Base-by-base conservation (phyloP, 2,113 vertebrate genomes). In the Cephalopholis sonnerati region DNA sequence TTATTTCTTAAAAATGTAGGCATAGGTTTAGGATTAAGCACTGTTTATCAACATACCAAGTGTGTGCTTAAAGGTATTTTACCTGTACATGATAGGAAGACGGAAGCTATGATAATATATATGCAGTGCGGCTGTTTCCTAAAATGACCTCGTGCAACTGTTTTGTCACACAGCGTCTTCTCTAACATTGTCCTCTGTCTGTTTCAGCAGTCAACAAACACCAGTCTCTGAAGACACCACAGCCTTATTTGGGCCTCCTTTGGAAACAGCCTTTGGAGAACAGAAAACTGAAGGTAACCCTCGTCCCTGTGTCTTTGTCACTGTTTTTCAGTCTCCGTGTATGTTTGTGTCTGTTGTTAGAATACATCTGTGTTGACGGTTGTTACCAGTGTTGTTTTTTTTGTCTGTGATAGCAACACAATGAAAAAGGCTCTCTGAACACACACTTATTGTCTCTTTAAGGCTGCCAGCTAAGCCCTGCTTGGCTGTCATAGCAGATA, bases 181-280 rank as follows among this genome's bases (percentile, higher is more conserved):
- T 55, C 2, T 54, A 3, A 27, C 71, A 12, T 53, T 79, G 25
- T 79, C 10, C 6, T 74, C 36, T 71, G 12, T 77, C 7, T 79
- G 57, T 41, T 62, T 17, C 77, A 92, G 83, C 94, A 97, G 95
- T 94, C 97, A 94, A 93, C 96, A 90, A 74, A 81, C 90, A 73
- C 81, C 95, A 15, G 63, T 93, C 51, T 79, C 89, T 18, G 97
- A 98, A 61, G 97, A 99, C 57, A 83, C 96, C 0, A 84, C 93
- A 0, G 94, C 94, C 3, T 96, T 99, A 89, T 99, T 99, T 25
- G 98, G 98, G 67, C 98, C 98, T 89, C 97, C 98, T 0, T 84
- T 99, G 91, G 98, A 99, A 83, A 97, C 96, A 0, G 87, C 97
- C 7, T 99, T 98, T 1, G 96, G 97, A 91, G 97, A 96, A 79